Evolutionary conservation across 1,140 invertebrate genomes (phyloP), one percentile per base, ranked within the genome.

Genomic region (Brachionus plicatilis): DNA sequence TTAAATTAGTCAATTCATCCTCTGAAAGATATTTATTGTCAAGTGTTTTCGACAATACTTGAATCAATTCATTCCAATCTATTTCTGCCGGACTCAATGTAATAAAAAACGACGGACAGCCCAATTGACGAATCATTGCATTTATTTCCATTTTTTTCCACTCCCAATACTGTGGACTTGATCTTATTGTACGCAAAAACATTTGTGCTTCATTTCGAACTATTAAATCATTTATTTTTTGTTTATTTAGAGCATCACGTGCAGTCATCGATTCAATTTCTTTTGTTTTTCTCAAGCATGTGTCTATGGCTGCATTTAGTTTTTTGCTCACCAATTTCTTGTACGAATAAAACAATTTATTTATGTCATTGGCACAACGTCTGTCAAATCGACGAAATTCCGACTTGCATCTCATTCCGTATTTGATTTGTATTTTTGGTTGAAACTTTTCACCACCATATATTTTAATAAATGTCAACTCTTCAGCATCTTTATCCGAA

Each of bases 151-250:
- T 43, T 47, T 43, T 43, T 45, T 43, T 75, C 41, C 37, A 75
- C 43, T 43, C 33, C 70, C 70, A 75, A 75, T 75, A 75, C 20
- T 75, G 70, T 17, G 70, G 70, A 33, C 66, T 70, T n/a, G 66
- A 70, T 14, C 66, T 0, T 3, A 70, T 70, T 37, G 66, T 70
- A 0, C 66, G 12, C 7, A 70, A 37, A 70, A 70, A 70, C 24
- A 70, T 70, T 70, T 70, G 66, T 3, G 66, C 66, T 14, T 70
- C 66, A 70, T 70, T 70, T 11, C 27, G 7, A 1, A 70, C 14
- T 1, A 70, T 33, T 41, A 70, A 41, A 41, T 70, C 29, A 12
- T 70, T 70, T n/a, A 70, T 33, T 33, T 29, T 33, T 33, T 70
- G 14, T 11, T 33, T 29, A 8, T 33, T 41, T 33, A 70, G 2